Base-by-base conservation (phyloP, 2,888 invertebrate species). In the Pristionchus japonicus region DNA sequence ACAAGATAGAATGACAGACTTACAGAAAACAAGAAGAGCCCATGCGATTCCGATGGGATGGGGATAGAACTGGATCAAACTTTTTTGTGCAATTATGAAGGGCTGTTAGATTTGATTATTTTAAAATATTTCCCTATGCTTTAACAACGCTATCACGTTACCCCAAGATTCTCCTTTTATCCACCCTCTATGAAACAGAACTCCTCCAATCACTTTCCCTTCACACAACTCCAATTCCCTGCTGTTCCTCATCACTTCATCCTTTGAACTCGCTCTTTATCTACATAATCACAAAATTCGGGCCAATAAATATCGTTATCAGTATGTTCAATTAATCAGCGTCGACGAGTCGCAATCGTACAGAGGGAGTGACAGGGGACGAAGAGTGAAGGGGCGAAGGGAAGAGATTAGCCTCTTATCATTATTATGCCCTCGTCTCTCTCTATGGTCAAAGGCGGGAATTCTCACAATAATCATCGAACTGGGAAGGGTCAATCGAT, bases 221-320 rank as follows among this genome's bases (percentile, higher is more conserved):
- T 57, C 57, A n/a, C 23, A 9, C n/a, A n/a, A 23, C n/a, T 7
- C 52, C 9, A 31, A 70, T 70, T 17, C 70, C 20, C 70, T 37
- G 37, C 23, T n/a, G 37, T 70, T 37, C 20, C 37, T 23, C 37
- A 20, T 34, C 70, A 37, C 23, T 70, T 57, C 37, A 23, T 77
- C 43, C n/a, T 47, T 47, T 77, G 43, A 77, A 23, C 40, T 77
- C 43, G 43, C 23, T 77, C 43, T 77, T 77, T 77, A 77, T 77
- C 27, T 77, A 77, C 23, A 70, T 23, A 70, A 70, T 70, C 37
- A 37, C 43, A 43, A 67, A 43, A 27, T 43, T 77, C 43, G 27
- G 27, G 43, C 34, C 77, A 77, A 77, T 77, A 77, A 77, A 77
- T 77, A 77, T 43, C n/a, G 23, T 77, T 23, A 77, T 43, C 43